phyloP scores from a whole-genome alignment of 2,797 vertebrate genomes.

The Sebastes itinus region DNA sequence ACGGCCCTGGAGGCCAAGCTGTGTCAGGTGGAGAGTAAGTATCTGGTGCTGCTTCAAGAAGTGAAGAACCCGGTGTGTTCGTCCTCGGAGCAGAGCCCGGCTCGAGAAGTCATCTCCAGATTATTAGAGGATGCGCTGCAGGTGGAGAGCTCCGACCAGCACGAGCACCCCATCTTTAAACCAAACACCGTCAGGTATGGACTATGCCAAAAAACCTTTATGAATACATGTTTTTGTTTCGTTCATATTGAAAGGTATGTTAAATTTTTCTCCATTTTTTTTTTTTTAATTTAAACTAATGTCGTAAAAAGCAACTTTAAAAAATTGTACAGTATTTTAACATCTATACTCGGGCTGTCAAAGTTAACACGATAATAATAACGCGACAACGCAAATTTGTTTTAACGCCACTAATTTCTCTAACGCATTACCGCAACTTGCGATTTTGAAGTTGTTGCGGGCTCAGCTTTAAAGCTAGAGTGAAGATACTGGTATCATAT shows the following conservation, averaged over 20 bases:
- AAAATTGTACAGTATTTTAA: background rate
- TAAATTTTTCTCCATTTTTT: rapidly evolving
- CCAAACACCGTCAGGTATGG: slow-evolving; percentile 92
- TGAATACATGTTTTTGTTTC: background rate
- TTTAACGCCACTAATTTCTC: no score
- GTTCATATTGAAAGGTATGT: background rate
- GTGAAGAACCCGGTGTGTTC: slow-evolving; percentile 92
- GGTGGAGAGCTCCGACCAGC: slow-evolving; percentile 87
- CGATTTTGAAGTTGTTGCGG: no score
- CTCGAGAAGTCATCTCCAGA: slow-evolving; percentile 89
- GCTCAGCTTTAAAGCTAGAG: no score
- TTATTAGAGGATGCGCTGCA: slow-evolving; percentile 94
- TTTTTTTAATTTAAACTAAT: background rate
- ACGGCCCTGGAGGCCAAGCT: slow-evolving; percentile 93
- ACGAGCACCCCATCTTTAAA: slow-evolving; percentile 88
- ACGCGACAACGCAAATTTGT: no score
- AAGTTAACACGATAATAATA: no score
- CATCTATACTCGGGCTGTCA: no score
- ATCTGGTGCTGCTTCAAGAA: slow-evolving; percentile 95
- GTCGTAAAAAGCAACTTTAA: background rate
- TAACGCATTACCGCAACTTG: no score
- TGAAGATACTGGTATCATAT: no score
- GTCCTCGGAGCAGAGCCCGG: slow-evolving; percentile 86
- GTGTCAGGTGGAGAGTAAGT: slow-evolving; percentile 98
- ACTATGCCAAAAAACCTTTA: background rate